phyloP scores from a whole-genome alignment of 2,113 vertebrate genomes.

The Misgurnus anguillicaudatus region DNA sequence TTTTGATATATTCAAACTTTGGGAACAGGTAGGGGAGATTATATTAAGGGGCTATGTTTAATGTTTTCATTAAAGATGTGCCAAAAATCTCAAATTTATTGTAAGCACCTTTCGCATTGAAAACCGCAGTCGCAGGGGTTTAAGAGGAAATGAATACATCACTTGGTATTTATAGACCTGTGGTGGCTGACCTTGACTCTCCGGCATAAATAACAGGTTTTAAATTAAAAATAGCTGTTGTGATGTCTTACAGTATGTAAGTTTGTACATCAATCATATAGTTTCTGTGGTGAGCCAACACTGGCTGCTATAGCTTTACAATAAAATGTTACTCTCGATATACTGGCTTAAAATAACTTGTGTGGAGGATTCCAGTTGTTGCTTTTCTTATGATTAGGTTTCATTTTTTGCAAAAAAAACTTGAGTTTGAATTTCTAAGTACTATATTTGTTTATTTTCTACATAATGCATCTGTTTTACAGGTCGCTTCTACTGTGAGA shows the following conservation, averaged over 20 bases:
- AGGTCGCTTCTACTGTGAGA: no score
- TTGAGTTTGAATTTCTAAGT: no score
- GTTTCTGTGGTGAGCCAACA: background rate
- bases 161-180: constrained; percentile 25
- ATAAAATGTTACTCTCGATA: no score
- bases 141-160: constrained; percentile 29
- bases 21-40: background rate
- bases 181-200: constrained; percentile 20
- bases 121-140: background rate
- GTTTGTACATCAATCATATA: background rate
- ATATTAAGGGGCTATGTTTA: background rate
- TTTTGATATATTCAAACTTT: background rate
- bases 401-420: background rate
- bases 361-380: background rate
- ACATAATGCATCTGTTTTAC: no score
- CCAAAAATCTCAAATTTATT: constrained; percentile 5
- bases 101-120: background rate
- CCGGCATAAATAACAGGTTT: constrained; percentile 15
- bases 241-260: background rate
- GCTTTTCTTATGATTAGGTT: background rate
- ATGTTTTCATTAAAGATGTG: constrained; percentile 17
- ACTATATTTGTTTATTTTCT: no score
- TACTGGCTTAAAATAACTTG: no score
- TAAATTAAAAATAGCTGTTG: background rate
- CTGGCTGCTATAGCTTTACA: no score